These are phyloP conservation scores for Anagyrus pseudococci DNA, from an alignment of 2,888 invertebrate species.

Conservation along the genomic window DNA sequence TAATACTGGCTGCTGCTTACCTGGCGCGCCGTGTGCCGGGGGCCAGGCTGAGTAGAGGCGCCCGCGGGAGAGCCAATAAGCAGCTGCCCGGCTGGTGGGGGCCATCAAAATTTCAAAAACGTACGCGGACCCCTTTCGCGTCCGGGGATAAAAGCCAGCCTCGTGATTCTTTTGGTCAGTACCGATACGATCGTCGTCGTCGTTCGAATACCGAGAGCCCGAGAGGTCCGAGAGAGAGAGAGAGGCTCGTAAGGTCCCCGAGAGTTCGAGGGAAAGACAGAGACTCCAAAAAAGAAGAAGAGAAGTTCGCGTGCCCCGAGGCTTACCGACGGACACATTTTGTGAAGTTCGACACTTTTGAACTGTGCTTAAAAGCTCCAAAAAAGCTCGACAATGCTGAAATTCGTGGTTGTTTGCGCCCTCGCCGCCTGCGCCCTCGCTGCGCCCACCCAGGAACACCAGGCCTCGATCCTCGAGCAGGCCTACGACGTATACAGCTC, in stretches of 20 bases:
- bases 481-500: slow-evolving; percentile 57
- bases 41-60: neutral
- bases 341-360: no score
- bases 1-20: no score
- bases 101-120: slow-evolving; percentile 64
- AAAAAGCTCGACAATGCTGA: slow-evolving; percentile 49
- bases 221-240: neutral
- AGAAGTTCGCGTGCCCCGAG: no score
- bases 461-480: slow-evolving; percentile 54
- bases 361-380: no score
- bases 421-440: slow-evolving; percentile 50
- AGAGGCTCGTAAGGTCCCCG: no score
- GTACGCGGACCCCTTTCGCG: slow-evolving; percentile 62
- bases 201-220: slow-evolving; percentile 15
- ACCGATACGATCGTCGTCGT: slow-evolving; percentile 60
- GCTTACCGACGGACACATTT: no score
- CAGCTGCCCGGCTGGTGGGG: slow-evolving; percentile 52
- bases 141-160: slow-evolving; percentile 62
- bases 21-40: neutral
- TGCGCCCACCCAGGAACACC: slow-evolving; percentile 49
- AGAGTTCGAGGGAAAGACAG: no score
- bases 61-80: slow-evolving; percentile 44
- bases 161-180: slow-evolving; percentile 62
- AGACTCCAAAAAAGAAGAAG: no score
- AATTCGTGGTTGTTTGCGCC: slow-evolving; percentile 51